A percentile compares a stretch with the other conserved stretches of the same genome.
These are phyloP conservation scores for Beris chalybata DNA, from an alignment of 2,888 invertebrate genomes.

Conservation along the genomic window DNA sequence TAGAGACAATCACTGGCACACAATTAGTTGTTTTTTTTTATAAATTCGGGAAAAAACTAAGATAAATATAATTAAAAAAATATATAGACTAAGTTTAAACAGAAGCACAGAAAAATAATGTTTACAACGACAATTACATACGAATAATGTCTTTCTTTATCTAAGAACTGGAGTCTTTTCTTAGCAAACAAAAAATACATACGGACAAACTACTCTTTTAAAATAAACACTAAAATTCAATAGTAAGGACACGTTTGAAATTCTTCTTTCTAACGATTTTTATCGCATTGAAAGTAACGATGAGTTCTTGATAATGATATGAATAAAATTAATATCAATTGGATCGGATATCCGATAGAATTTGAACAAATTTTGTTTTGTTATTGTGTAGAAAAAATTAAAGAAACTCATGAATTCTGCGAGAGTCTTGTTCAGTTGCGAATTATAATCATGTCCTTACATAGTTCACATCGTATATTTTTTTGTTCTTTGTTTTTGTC, in stretches of 20 bases:
- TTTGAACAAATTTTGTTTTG: too few relatives aligned
- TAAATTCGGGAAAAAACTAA: neutral
- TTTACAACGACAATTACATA: too few relatives aligned
- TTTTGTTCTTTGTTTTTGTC: too few relatives aligned
- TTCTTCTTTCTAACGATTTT: neutral
- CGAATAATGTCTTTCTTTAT: constrained; percentile 20
- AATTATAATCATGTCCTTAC: too few relatives aligned
- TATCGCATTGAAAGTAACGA: neutral
- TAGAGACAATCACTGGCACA: constrained; percentile 23
- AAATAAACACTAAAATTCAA: constrained; percentile 11
- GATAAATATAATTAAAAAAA: neutral
- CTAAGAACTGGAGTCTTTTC: constrained; percentile 36
- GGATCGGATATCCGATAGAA: neutral
- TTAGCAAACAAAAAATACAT: constrained; percentile 31
- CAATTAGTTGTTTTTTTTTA: neutral
- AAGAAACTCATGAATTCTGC: neutral
- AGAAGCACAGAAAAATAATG: neutral
- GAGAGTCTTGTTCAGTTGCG: too few relatives aligned
- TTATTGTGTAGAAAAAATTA: neutral
- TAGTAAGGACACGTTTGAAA: constrained; percentile 18
- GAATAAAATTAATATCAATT: neutral
- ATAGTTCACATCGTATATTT: too few relatives aligned
- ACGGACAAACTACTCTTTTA: neutral
- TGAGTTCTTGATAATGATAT: constrained; percentile 11
- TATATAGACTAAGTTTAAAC: neutral